Evolutionary conservation across 2,888 invertebrate species (phyloP).

Genomic region (Lordiphosa andalusiaca): DNA sequence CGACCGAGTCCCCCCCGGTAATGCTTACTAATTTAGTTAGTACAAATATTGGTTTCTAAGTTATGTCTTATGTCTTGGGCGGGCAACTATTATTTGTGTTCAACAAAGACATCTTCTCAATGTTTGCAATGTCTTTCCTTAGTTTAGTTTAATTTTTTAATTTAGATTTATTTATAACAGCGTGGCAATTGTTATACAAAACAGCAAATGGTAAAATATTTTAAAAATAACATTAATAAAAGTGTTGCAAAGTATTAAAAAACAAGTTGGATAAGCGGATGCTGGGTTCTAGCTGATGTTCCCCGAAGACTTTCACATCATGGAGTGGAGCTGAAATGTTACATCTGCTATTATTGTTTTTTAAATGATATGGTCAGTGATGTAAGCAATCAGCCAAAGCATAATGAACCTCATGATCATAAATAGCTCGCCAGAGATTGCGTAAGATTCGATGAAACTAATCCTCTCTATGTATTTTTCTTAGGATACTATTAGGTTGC

Average conservation of each 20-base stretch:
- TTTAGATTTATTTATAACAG: constrained; percentile 34
- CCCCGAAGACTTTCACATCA: too few relatives aligned
- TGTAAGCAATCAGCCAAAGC: too few relatives aligned
- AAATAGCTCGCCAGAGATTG: too few relatives aligned
- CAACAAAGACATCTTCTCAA: constrained; percentile 24
- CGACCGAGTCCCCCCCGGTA: background rate
- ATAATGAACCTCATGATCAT: too few relatives aligned
- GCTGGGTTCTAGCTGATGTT: too few relatives aligned
- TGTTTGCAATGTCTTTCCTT: constrained; percentile 20
- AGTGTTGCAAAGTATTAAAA: background rate
- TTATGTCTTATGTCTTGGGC: constrained; percentile 27
- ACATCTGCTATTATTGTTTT: too few relatives aligned
- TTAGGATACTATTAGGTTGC: too few relatives aligned
- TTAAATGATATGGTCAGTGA: too few relatives aligned
- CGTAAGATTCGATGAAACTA: too few relatives aligned
- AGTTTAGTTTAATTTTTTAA: constrained; percentile 30
- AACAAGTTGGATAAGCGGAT: too few relatives aligned
- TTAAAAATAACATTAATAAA: constrained; percentile 24
- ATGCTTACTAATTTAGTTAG: constrained; percentile 66
- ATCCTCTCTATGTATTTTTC: too few relatives aligned
- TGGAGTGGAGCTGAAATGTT: too few relatives aligned
- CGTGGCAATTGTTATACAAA: constrained; percentile 45
- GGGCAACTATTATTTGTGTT: constrained; percentile 41
- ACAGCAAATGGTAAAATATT: constrained; percentile 19
- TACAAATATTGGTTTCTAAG: constrained; percentile 59